These are phyloP conservation scores for Camptogramma bilineatum DNA, from an alignment of 2,888 invertebrate genomes.

Conservation along the genomic window DNA sequence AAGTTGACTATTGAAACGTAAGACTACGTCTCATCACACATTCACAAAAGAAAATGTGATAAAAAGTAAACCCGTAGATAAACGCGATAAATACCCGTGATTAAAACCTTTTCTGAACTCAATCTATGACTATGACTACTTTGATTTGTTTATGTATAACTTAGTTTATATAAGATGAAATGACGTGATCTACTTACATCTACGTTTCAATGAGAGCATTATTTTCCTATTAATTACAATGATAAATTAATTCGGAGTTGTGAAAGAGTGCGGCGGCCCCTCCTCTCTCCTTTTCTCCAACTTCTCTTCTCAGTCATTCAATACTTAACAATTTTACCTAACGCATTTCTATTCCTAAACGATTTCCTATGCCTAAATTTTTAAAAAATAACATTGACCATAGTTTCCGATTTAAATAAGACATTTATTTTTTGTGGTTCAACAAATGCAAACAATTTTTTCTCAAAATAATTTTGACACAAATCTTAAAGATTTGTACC, in stretches of 20 bases:
- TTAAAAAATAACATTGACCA: not conserved
- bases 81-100: not conserved
- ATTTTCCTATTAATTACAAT: conserved; percentile 41
- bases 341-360: conserved; percentile 15
- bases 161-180: conserved; percentile 20
- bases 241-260: conserved; percentile 23
- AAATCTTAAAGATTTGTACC: no score
- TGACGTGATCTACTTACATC: conserved; percentile 50
- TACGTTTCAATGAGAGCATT: conserved; percentile 56
- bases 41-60: not conserved
- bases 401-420: not conserved
- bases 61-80: not conserved
- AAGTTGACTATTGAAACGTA: not conserved
- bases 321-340: conserved; percentile 31
- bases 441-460: no score
- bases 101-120: not conserved
- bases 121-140: not conserved
- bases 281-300: conserved; percentile 38
- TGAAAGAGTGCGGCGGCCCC: conserved; percentile 48
- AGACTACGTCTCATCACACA: not conserved
- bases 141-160: not conserved
- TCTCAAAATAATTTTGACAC: no score
- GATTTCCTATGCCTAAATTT: conserved; percentile 11
- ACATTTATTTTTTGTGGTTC: not conserved
- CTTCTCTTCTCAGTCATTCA: conserved; percentile 26